These are phyloP conservation scores for Drosophila borealis DNA, from an alignment of 2,888 invertebrate genomes.

Conservation along the genomic window DNA sequence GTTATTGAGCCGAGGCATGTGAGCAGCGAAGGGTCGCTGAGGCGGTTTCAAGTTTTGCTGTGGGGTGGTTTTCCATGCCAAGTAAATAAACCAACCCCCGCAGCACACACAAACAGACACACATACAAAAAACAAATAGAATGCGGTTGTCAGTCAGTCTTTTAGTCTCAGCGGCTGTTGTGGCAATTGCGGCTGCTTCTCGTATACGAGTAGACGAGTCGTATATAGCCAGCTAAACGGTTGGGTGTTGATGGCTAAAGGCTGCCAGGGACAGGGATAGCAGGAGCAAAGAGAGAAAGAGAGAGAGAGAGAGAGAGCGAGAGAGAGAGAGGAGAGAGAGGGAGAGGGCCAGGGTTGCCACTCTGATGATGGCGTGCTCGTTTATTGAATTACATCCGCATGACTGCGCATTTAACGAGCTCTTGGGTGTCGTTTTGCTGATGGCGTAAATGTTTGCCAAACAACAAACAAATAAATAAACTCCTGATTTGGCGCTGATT, in stretches of 20 bases:
- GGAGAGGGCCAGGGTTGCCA: slow-evolving; percentile 3
- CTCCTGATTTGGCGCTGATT: slow-evolving; percentile 81
- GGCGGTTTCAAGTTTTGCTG: slow-evolving; percentile 30
- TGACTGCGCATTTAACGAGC: slow-evolving; percentile 82
- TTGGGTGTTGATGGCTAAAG: slow-evolving; percentile 68
- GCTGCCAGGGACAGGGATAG: slow-evolving; percentile 15
- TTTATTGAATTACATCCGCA: slow-evolving; percentile 83
- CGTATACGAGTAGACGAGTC: slow-evolving; percentile 22
- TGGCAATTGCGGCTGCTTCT: slow-evolving; percentile 70
- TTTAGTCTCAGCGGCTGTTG: slow-evolving; percentile 76
- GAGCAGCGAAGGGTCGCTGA: slow-evolving; percentile 16
- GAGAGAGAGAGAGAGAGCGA: background rate
- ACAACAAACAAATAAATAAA: slow-evolving; percentile 83
- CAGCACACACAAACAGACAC: slow-evolving; percentile 20
- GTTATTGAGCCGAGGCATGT: slow-evolving; percentile 63
- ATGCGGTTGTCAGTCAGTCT: slow-evolving; percentile 81
- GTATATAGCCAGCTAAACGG: slow-evolving; percentile 63
- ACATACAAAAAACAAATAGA: slow-evolving; percentile 39
- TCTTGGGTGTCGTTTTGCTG: slow-evolving; percentile 81
- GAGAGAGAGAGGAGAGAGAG: background rate
- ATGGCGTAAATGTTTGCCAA: slow-evolving; percentile 83
- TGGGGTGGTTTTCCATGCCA: slow-evolving; percentile 59
- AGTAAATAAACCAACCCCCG: slow-evolving; percentile 79
- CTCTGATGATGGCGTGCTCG: slow-evolving; percentile 78
- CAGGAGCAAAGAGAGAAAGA: background rate